These are phyloP conservation scores for Rhincodon typus DNA, from an alignment of 2,797 vertebrate genomes.

Conservation along the genomic window DNA sequence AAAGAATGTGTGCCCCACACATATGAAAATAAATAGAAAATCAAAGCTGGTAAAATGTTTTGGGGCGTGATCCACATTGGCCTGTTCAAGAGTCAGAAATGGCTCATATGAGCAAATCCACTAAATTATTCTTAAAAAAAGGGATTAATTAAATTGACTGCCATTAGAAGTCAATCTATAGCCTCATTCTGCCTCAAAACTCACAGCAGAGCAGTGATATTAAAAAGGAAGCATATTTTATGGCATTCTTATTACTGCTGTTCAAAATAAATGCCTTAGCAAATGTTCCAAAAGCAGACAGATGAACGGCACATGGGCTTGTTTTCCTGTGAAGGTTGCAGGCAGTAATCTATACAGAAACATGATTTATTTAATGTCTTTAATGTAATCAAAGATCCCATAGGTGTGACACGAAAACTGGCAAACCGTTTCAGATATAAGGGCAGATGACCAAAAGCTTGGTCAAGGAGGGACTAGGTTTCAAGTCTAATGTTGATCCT, in stretches of 20 bases:
- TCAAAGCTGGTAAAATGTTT: background rate
- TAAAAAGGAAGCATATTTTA: background rate
- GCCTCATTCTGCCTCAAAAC: too few species aligned
- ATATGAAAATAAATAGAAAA: background rate
- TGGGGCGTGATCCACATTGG: background rate
- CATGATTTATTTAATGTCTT: background rate
- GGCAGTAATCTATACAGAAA: background rate
- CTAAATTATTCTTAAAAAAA: background rate
- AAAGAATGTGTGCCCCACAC: background rate
- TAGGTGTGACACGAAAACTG: background rate
- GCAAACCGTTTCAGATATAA: background rate
- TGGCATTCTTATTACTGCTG: background rate
- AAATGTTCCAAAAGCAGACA: background rate
- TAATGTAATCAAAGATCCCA: background rate
- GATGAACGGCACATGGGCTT: background rate
- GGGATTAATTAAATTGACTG: background rate
- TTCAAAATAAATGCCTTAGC: background rate
- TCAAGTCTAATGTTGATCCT: too few species aligned
- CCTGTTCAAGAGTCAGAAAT: background rate
- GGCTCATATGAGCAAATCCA: background rate
- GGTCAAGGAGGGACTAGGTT: background rate
- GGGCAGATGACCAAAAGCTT: background rate
- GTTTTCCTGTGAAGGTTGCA: background rate
- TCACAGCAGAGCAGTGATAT: background rate
- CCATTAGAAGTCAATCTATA: background rate